Evolutionary conservation across 2,797 vertebrate species (phyloP), one percentile per base, ranked within the genome.

Genomic region (Neosalanx taihuensis): DNA sequence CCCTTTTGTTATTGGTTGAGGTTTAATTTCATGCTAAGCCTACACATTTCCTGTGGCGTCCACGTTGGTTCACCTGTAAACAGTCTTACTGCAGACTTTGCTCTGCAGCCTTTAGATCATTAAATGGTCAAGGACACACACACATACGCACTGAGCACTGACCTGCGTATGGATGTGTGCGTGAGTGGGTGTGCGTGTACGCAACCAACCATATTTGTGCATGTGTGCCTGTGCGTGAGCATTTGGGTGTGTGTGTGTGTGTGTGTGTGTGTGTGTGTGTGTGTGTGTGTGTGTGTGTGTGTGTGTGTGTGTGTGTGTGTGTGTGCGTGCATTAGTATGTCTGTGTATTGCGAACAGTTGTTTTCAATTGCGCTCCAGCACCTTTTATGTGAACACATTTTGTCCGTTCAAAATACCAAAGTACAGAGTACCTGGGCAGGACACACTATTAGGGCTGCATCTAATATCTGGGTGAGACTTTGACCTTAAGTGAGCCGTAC

Each of bases 61-160:
- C 41, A 46, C n/a, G 46, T 60, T 87, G 80, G 84, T 80, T 85
- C 57, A 63, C 70, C 76, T 82, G 53, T 79, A 86, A 88, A 84
- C 83, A 85, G 30, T 29, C 1, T 59, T 73, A 71, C 0, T 17
- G 73, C 33, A 64, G 71, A 60, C 12, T 60, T 62, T 51, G 69
- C 56, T 49, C 29, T 30, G 46, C 67, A 62, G 57, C 37, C 10
- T 46, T 13, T 10, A 66, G 65, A 29, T 30, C 72, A 79, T 5
- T 15, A 7, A 4, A 2, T 57, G 71, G 74, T 72, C 81, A 87
- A 81, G 84, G 83, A 82, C 66, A 35, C 20, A 67, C 37, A 31
- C 61, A 33, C 37, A 31, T 31, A 33, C 31, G 18, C 61, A 63
- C 61, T 46, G 41, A 46, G 35, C 30, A 63, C 18, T n/a, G 3